Base-by-base conservation (phyloP, 2,888 invertebrate genomes). In the Apantesis nais region DNA sequence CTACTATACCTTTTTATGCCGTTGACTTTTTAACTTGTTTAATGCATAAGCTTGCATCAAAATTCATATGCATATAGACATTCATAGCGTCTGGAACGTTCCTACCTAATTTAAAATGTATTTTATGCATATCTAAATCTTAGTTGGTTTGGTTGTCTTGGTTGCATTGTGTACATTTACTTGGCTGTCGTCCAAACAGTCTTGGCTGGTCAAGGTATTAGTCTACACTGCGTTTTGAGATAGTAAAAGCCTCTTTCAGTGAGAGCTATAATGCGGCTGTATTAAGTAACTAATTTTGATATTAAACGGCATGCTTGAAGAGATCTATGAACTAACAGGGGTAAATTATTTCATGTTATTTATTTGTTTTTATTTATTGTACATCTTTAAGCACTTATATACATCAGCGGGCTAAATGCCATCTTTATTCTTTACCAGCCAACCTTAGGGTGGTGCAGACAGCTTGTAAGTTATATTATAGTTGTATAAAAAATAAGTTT, bases 71-170 rank as follows among this genome's bases (percentile, higher is more conserved):
- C 66, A 25, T 81, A 82, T 80, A 82, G 81, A 81, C 81, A 72
- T 71, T 67, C 69, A 75, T 67, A 74, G 66, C 52, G 81, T 75
- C 81, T 72, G 75, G 79, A 83, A 79, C 62, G 61, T 52, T 61
- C 73, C 78, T n/a, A 74, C 66, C 68, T 85, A 80, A 86, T 84
- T 86, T 86, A 78, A 81, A 82, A 83, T 83, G 79, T 80, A 84
- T 83, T 86, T 83, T 80, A 85, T 86, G 84, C 80, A 85, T 80
- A 76, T 80, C 81, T 83, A 83, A 83, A 84, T 82, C 82, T 83
- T 80, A 72, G 75, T 76, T 72, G 74, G 69, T 83, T 76, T 72
- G 78, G 81, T 83, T 86, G 74, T 78, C 70, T 78, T 72, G 72
- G 63, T 78, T 70, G 77, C 76, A 78, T 69, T 77, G 82, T 82